Evolutionary conservation across 2,113 vertebrate species (phyloP).

Genomic region (Terrapene triunguis): DNA sequence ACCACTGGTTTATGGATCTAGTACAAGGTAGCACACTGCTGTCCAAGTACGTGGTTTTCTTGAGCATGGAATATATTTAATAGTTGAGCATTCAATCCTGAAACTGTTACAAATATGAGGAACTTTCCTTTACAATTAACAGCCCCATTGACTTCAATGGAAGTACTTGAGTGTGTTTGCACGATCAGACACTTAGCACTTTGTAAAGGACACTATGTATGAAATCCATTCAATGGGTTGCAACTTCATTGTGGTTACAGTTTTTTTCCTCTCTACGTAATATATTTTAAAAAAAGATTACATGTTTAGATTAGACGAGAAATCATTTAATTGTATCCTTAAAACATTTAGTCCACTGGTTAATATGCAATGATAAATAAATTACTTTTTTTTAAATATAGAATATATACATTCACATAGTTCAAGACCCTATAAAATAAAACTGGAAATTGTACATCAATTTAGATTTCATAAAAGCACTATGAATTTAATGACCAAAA

Average conservation of each 20-base stretch:
- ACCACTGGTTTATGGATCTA: not conserved
- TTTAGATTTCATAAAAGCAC: not conserved
- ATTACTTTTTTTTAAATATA: not conserved
- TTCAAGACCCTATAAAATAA: not conserved
- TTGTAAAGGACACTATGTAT: not conserved
- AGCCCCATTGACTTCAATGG: not conserved
- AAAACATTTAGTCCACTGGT: not conserved
- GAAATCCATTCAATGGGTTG: not conserved
- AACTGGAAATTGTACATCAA: not conserved
- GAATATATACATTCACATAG: not conserved
- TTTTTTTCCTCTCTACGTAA: not conserved
- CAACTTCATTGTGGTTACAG: not conserved
- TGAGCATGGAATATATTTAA: not conserved
- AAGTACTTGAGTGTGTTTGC: not conserved
- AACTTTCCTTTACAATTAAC: not conserved
- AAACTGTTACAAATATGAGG: not conserved
- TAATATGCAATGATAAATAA: not conserved
- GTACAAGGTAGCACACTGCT: not conserved
- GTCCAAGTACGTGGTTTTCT: not conserved
- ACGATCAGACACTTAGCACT: not conserved
- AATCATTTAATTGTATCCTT: not conserved
- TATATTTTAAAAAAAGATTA: not conserved
- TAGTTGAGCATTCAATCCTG: not conserved
- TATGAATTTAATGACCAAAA: not conserved
- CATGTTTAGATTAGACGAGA: not conserved